A percentile compares a stretch with the other conserved stretches of the same genome.
These are phyloP conservation scores for Capitulum mitella DNA, from an alignment of 2,888 invertebrate species.

Conservation along the genomic window DNA sequence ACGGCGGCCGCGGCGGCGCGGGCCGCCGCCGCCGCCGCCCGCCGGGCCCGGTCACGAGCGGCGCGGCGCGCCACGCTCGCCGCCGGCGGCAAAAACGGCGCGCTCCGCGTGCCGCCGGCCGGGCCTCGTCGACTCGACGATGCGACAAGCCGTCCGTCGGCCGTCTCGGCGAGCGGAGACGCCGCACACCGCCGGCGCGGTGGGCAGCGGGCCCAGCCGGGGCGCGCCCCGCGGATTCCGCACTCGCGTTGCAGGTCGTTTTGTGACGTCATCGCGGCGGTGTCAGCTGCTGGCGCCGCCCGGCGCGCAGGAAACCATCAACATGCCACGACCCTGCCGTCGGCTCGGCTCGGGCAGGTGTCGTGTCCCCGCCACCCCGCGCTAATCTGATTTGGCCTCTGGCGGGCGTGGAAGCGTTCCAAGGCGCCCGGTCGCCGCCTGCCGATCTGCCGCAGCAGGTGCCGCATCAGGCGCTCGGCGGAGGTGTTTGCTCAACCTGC, in stretches of 20 bases:
- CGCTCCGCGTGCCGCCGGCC: not conserved
- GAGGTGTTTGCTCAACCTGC: too few relatives aligned
- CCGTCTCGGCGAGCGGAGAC: not conserved
- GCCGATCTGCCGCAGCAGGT: too few relatives aligned
- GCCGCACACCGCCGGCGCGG: not conserved
- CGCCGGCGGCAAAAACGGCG: constrained; percentile 6
- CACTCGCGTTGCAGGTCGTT: not conserved
- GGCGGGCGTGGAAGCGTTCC: not conserved
- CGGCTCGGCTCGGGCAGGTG: not conserved
- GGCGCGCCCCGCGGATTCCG: too few relatives aligned
- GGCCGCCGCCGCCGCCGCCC: too few relatives aligned
- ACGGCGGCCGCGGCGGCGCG: not conserved
- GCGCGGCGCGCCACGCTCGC: not conserved
- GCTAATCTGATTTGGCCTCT: not conserved
- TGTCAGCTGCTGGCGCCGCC: not conserved
- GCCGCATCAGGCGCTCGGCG: too few relatives aligned
- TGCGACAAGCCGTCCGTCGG: not conserved
- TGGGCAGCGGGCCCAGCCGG: not conserved
- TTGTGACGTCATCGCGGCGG: not conserved
- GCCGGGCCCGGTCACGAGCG: not conserved
- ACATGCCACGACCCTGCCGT: not conserved
- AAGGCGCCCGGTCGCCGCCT: not conserved
- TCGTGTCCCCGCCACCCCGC: not conserved
- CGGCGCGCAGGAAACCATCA: not conserved
- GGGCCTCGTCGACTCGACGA: not conserved